Evolutionary conservation across 2,797 vertebrate genomes (phyloP).

Genomic region (Micrastur ruficollis): DNA sequence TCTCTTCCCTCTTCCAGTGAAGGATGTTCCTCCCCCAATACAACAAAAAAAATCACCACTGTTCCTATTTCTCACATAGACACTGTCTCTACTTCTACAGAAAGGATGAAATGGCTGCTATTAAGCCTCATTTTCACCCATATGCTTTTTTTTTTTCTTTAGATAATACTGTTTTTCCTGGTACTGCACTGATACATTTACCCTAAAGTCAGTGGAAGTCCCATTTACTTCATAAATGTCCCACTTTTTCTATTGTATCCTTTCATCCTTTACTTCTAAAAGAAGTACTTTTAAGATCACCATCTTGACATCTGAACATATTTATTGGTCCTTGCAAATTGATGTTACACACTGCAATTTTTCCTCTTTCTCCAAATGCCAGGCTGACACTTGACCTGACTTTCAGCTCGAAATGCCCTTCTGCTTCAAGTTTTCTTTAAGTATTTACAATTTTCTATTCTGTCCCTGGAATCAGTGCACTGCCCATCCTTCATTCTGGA

Average conservation of each 20-base stretch:
- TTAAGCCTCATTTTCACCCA: not conserved
- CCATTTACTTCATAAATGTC: not conserved
- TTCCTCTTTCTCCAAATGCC: not conserved
- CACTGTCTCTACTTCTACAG: not conserved
- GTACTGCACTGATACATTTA: not conserved
- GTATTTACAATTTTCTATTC: not conserved
- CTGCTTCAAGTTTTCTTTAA: not conserved
- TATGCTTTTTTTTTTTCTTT: not conserved
- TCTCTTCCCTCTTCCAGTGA: not conserved
- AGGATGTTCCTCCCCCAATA: not conserved
- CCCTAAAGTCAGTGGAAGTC: not conserved
- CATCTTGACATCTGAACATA: not conserved
- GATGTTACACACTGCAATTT: not conserved
- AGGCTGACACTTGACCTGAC: not conserved
- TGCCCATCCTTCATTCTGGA: not conserved
- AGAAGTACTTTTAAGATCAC: not conserved
- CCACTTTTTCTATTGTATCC: not conserved
- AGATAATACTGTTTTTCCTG: not conserved
- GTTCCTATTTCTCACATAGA: not conserved
- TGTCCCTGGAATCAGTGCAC: not conserved
- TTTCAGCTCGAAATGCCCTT: not conserved
- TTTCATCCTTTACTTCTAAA: not conserved
- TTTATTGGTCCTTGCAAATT: not conserved
- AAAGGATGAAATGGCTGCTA: not conserved
- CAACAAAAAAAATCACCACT: not conserved